Conservation (phyloP, 2,888 invertebrate genomes). For the Acanthosepion esculentum region DNA sequence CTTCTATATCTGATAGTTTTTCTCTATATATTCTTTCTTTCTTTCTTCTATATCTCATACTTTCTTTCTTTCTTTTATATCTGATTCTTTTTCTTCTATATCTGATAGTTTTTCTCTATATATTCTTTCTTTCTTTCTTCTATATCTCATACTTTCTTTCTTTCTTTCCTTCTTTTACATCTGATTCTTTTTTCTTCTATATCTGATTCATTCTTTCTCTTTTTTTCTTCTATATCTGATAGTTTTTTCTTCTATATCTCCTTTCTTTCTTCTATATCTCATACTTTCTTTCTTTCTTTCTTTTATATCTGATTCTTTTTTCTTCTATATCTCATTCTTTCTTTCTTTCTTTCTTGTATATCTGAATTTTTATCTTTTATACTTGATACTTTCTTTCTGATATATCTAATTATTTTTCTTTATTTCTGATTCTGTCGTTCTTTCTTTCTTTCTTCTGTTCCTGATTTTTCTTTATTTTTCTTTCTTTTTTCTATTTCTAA, state of each 20-base stretch:
- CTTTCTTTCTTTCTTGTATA: not conserved
- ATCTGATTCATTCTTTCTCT: too few species aligned
- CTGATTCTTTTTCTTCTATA: not conserved
- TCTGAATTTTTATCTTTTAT: not conserved
- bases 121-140: not conserved
- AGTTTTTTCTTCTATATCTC: not conserved
- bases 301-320: not conserved
- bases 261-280: not conserved
- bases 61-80: not conserved
- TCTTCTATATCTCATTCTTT: not conserved
- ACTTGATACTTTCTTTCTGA: fast-evolving
- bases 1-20: not conserved
- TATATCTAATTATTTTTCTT: too few species aligned
- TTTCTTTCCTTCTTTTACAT: not conserved
- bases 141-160: fast-evolving
- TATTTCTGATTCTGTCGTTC: too few species aligned
- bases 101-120: not conserved
- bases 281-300: not conserved
- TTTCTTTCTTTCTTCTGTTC: not conserved
- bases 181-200: not conserved
- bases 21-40: not conserved
- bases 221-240: not conserved
- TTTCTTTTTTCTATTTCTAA: not conserved
- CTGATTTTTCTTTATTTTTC: not conserved
- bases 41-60: not conserved